Base-by-base conservation (phyloP, 2,888 invertebrate genomes). In the Phymatocera aterrima region DNA sequence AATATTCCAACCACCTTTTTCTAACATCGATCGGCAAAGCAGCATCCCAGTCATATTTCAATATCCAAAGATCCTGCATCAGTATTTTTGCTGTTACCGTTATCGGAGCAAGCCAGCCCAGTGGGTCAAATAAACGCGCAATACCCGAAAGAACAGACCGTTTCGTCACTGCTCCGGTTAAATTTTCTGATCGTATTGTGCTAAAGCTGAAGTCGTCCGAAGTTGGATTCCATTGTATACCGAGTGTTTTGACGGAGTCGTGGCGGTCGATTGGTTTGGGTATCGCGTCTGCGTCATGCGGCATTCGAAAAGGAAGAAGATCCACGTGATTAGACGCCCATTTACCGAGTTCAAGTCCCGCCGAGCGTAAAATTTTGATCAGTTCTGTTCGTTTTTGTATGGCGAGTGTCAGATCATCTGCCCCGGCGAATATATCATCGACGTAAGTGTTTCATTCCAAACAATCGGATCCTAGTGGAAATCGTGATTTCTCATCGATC, bases 391-490 rank as follows among this genome's bases (percentile, higher is more conserved):
- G 70, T 57, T 48, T 75, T 24, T 6, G 51, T 12, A 40, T 15
- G 3, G 79, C 81, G 6, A 18, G 21, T 8, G 68, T 8, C 1
- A 78, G 74, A 8, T 78, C 60, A 57, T 78, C 54, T 0, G 64
- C 78, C 10, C 78, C 81, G 2, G 74, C 68, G 60, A 80, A 78
- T 10, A 37, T 77, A 34, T 78, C 77, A 34, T 78, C 78, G 5
- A 78, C 80, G 40, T 80, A 80, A 1, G 78, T 78, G 24, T 78
- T n/a, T 12, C 21, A 10, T 18, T 51, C 28, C n/a, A 80, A 37
- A 54, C 70, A 57, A 6, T 28, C 24, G 10, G 78, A 60, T 2
- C 78, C 78, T 0, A 80, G 43, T 1, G 77, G 61, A 40, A 70
- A 80, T 6, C 31, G 57, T 15, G 2, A 1, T 12, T 37, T 12